Evolutionary conservation across 2,888 invertebrate genomes (phyloP).

Genomic region (Galerucella calmariensis): DNA sequence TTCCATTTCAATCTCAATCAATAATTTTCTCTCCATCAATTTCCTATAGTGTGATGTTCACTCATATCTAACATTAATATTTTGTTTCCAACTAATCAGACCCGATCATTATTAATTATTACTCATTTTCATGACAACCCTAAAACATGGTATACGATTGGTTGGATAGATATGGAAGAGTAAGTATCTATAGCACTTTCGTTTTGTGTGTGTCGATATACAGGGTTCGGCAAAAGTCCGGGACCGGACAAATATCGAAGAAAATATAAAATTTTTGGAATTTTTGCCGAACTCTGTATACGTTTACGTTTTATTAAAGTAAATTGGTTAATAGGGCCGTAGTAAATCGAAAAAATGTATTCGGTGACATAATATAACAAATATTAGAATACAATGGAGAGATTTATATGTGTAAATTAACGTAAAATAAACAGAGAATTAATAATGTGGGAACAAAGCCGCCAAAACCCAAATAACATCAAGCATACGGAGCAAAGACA

Average conservation of each 20-base stretch:
- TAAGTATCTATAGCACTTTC: conserved; percentile 33
- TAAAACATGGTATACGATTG: conserved; percentile 44
- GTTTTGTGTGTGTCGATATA: conserved; percentile 29
- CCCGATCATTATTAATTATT: conserved; percentile 61
- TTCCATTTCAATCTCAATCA: conserved; percentile 50
- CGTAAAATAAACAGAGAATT: conserved; percentile 30
- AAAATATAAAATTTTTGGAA: too few species aligned
- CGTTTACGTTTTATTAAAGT: conserved; percentile 26
- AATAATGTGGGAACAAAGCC: conserved; percentile 24
- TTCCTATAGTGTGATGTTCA: conserved; percentile 54
- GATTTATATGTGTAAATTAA: conserved; percentile 23
- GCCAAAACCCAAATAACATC: conserved; percentile 31
- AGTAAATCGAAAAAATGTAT: too few species aligned
- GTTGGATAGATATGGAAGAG: conserved; percentile 41
- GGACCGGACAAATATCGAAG: too few species aligned
- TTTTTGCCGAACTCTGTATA: too few species aligned
- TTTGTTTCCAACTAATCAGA: conserved; percentile 56
- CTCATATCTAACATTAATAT: conserved; percentile 58
- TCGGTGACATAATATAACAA: neutral
- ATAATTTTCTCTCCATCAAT: conserved; percentile 58
- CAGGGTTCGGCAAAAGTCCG: too few species aligned
- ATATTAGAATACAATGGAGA: neutral
- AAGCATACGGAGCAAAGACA: conserved; percentile 26
- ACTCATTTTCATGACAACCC: conserved; percentile 56
- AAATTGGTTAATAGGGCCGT: conserved; percentile 24